Evolutionary conservation across 2,797 vertebrate genomes (phyloP).

Genomic region (Spinibarbus caldwelli): DNA sequence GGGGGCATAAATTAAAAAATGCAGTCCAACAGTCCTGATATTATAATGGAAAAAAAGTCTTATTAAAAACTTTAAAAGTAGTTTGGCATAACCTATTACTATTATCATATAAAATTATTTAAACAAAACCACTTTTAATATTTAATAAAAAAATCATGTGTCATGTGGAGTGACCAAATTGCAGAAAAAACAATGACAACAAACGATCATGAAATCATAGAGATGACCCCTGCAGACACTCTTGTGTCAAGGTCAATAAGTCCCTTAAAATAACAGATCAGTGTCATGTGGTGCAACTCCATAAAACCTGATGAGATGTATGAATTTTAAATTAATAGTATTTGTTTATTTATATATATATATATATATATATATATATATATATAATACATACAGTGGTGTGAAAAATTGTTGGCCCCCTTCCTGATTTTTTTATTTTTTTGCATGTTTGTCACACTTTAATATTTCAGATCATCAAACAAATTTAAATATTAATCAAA

Average conservation of each 20-base stretch:
- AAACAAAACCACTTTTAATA: neutral
- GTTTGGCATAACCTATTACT: neutral
- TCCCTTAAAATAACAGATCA: neutral
- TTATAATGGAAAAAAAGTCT: too few relatives aligned
- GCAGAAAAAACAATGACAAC: too few relatives aligned
- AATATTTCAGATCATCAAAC: too few relatives aligned
- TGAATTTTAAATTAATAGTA: too few relatives aligned
- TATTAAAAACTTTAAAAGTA: neutral
- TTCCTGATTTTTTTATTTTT: too few relatives aligned
- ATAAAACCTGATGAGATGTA: too few relatives aligned
- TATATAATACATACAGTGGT: neutral
- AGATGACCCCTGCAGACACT: neutral
- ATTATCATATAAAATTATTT: neutral
- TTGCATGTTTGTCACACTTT: too few relatives aligned
- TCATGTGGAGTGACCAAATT: neutral
- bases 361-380: neutral
- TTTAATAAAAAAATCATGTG: neutral
- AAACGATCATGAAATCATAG: neutral
- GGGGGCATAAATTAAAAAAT: neutral
- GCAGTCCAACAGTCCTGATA: too few relatives aligned
- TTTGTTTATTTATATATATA: too few relatives aligned
- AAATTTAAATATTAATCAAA: too few relatives aligned
- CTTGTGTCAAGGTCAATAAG: neutral
- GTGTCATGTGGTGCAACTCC: neutral
- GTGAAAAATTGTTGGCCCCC: too few relatives aligned